Conservation (phyloP, 53 echinoderm and acorn worm species). For the Patiria pectinifera region DNA sequence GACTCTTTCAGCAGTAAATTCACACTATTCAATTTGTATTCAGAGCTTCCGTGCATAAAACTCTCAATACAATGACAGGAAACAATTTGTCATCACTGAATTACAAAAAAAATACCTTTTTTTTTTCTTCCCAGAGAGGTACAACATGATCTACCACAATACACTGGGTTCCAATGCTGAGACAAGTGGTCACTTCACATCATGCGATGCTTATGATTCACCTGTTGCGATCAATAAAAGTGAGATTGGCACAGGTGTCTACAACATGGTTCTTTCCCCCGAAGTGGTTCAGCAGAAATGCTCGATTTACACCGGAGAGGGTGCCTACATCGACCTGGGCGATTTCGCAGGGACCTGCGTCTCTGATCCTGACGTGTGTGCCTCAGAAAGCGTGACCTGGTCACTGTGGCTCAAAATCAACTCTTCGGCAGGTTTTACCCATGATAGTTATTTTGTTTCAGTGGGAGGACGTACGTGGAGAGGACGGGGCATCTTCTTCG, state of each 20-base stretch:
- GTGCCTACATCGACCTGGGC: constrained; percentile 22
- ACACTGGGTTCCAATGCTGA: neutral
- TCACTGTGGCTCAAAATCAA: constrained; percentile 26
- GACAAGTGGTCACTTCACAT: neutral
- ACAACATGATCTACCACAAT: neutral
- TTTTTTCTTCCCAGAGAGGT: neutral
- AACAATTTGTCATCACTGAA: too few species aligned
- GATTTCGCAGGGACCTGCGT: constrained; percentile 28
- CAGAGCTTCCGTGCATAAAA: too few species aligned
- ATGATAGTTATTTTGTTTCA: neutral
- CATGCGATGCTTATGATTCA: neutral
- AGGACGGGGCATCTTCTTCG: neutral
- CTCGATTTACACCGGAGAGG: neutral
- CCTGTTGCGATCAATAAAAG: neutral
- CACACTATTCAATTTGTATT: too few species aligned
- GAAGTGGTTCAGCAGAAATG: neutral
- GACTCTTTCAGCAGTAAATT: too few species aligned
- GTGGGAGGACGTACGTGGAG: neutral
- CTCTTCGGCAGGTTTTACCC: neutral
- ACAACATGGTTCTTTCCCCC: neutral
- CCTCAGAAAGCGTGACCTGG: constrained; percentile 15
- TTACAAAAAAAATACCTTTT: neutral
- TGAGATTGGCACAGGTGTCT: neutral
- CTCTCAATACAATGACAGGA: too few species aligned
- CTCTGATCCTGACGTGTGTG: constrained; percentile 35